Conservation (phyloP, 1,140 invertebrate genomes). For the Eumaeus atala region DNA sequence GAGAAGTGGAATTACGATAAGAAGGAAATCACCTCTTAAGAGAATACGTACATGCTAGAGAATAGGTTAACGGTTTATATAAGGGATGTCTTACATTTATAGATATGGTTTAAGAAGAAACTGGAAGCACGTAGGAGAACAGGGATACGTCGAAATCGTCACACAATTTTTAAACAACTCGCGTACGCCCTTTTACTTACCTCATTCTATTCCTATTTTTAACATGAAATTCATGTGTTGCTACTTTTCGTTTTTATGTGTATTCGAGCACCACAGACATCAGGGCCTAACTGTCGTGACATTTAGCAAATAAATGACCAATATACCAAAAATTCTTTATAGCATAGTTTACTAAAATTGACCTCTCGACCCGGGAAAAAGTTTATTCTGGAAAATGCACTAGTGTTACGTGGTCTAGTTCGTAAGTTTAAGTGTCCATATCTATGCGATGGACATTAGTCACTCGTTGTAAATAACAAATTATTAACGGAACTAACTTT, state of each 20-base stretch:
- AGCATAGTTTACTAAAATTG: slow-evolving; percentile 38
- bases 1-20: too few species aligned
- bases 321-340: slow-evolving; percentile 63
- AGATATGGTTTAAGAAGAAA: too few species aligned
- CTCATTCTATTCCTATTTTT: slow-evolving; percentile 53
- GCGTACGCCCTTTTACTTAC: slow-evolving; percentile 36
- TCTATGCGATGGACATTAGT: slow-evolving; percentile 26
- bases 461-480: slow-evolving; percentile 29
- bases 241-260: slow-evolving; percentile 41
- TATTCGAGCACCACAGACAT: slow-evolving; percentile 27
- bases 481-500: slow-evolving; percentile 19
- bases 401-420: neutral
- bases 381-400: slow-evolving; percentile 33
- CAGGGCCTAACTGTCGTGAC: slow-evolving; percentile 56
- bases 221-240: slow-evolving; percentile 38
- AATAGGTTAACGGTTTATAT: too few species aligned
- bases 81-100: too few species aligned
- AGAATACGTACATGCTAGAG: too few species aligned
- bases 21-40: too few species aligned
- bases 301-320: slow-evolving; percentile 52
- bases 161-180: neutral
- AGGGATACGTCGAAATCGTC: neutral
- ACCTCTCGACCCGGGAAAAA: slow-evolving; percentile 41
- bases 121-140: too few species aligned
- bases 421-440: neutral